These are phyloP conservation scores for Sycobia sp. DNA, from an alignment of 1,140 invertebrate species.

Conservation along the genomic window DNA sequence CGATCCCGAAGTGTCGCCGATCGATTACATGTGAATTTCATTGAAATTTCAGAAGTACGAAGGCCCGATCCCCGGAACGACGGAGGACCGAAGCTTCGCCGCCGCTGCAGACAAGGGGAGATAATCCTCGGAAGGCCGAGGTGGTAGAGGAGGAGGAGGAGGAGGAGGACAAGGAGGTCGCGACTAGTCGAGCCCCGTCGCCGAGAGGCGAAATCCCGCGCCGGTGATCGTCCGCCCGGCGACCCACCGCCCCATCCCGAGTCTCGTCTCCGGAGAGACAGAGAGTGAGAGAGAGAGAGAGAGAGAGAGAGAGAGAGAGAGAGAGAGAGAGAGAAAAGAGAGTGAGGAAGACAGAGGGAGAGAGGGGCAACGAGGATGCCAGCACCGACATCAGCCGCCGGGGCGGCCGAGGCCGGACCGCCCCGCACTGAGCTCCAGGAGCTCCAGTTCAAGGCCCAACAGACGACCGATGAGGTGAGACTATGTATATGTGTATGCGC, in stretches of 20 bases:
- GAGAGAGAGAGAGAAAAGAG: slow-evolving; percentile 15
- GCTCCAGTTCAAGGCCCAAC: slow-evolving; percentile 83
- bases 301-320: background rate
- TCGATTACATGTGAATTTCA: too few species aligned
- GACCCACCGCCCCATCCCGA: too few species aligned
- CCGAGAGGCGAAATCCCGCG: too few species aligned
- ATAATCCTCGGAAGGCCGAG: background rate
- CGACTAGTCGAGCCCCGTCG: background rate
- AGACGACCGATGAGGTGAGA: slow-evolving; percentile 88
- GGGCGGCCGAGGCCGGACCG: slow-evolving; percentile 68
- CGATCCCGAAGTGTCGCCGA: too few species aligned
- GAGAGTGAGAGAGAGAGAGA: background rate
- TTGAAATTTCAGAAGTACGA: background rate
- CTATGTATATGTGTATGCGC: too few species aligned
- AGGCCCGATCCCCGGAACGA: background rate
- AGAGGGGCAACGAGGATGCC: slow-evolving; percentile 55
- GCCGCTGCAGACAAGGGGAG: too few species aligned
- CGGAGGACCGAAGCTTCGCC: background rate
- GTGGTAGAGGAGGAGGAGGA: background rate
- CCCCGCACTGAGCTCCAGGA: slow-evolving; percentile 88
- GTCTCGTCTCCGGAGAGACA: too few species aligned
- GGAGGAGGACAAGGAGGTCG: background rate
- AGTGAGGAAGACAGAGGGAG: background rate
- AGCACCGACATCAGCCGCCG: slow-evolving; percentile 65
- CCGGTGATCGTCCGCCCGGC: too few species aligned